Base-by-base conservation (phyloP, 2,797 vertebrate genomes). In the Dendrocincla tyrannina region DNA sequence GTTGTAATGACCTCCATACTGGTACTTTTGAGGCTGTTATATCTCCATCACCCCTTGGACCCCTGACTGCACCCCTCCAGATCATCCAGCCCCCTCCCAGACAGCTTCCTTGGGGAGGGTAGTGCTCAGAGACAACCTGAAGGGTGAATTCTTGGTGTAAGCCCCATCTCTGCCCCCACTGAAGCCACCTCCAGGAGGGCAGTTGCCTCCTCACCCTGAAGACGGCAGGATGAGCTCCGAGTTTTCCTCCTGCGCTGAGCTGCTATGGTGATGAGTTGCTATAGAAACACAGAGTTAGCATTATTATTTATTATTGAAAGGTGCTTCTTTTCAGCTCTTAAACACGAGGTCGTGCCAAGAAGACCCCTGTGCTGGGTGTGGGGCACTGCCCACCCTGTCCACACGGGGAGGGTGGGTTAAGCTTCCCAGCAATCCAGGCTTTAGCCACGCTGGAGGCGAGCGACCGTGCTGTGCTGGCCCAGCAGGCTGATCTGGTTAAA, bases 231-330 rank as follows among this genome's bases (percentile, higher is more conserved):
- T 73, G 79, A 95, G 89, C 95, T 93, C 89, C 2, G 89, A 94
- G 93, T 91, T 80, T 49, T 88, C 91, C 91, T 95, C 82, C 91
- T 37, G 85, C 0, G 42, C 92, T 13, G 84, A 92, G 96, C 95
- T 97, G 95, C 96, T 96, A 97, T 97, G 95, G 95, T 93, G 96
- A 97, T 96, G 95, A 91, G 96, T 97, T 97, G 95, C 96, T 96
- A 97, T 97, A 96, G 96, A 97, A 97, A 97, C 96, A 63, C 89
- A 84, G 77, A 91, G 92, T 97, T 96, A 97, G 91, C 95, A 91
- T 94, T 97, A 96, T 94, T 97, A 95, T 96, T 96, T 97, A 97
- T 96, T 96, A 95, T 75, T 86, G 91, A 92, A 95, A 96, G 93
- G 96, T 96, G 93, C 66, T 92, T 73, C 95, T 84, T 94, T 92